Conservation (phyloP, 1,140 invertebrate species). For the Rhopalosiphum padi region DNA sequence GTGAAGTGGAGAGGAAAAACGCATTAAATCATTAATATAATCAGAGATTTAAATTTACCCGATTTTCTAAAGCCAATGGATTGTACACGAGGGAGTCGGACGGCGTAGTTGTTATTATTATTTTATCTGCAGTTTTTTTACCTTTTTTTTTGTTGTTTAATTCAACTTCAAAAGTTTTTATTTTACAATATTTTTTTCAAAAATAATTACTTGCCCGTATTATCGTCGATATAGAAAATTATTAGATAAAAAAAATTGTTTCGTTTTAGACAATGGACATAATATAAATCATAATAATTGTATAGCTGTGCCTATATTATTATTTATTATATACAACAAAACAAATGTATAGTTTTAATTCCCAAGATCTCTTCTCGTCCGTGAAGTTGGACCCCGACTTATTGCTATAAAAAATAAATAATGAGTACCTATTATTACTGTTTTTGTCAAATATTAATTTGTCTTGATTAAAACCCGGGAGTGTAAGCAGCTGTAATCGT, state of each 20-base stretch:
- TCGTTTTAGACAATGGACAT: background rate
- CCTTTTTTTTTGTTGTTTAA: background rate
- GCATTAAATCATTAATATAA: constrained; percentile 51
- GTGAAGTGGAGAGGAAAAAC: background rate
- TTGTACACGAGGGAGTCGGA: background rate
- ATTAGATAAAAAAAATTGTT: background rate
- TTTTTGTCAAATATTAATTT: background rate
- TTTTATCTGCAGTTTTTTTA: background rate
- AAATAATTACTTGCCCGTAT: background rate
- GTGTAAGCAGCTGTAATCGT: too few relatives aligned
- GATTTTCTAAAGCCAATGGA: constrained; percentile 10
- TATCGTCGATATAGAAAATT: background rate
- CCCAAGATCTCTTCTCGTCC: background rate
- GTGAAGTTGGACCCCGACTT: background rate
- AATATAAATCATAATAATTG: background rate
- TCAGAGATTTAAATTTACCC: constrained; percentile 44
- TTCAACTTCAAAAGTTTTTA: background rate
- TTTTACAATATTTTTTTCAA: constrained; percentile 7
- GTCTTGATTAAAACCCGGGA: background rate
- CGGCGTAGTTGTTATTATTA: background rate
- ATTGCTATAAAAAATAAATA: background rate
- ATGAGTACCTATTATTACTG: background rate
- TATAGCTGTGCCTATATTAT: background rate
- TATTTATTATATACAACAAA: background rate
- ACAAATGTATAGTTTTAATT: background rate